Evolutionary conservation across 2,113 vertebrate genomes (phyloP), one percentile per base, ranked within the genome.

Genomic region (Galeopterus variegatus): DNA sequence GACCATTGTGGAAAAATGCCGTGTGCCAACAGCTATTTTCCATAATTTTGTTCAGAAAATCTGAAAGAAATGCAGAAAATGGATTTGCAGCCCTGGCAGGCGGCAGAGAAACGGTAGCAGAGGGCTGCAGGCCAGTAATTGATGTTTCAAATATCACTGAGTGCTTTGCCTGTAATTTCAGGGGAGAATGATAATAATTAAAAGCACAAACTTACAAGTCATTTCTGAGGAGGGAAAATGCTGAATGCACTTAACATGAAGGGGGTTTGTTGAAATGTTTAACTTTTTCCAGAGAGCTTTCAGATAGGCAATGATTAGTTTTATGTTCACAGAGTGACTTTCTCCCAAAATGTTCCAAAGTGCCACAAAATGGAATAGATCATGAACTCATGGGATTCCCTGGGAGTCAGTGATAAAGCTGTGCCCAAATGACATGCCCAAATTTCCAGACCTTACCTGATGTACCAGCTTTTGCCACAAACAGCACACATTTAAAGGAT

Each of bases 1-100:
- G 98, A 98, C 98, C 98, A 98, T 99, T 98, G 98, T 98, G 99
- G 98, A 98, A 99, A 98, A 99, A 98, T 98, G 98, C 98, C 98
- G 98, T 98, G 97, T 98, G 98, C 99, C 99, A 99, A 98, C 98
- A 99, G 98, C 98, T 98, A 99, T 99, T 99, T 99, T 99, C 99
- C 98, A 98, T 98, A 98, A 98, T 98, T 99, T 98, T 98, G 97
- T 96, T 98, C 98, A 98, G 95, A 98, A 99, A 98, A 98, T 98
- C 98, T 97, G 96, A 98, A 98, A 98, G 97, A 99, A 99, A 98
- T 97, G 98, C 98, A 98, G 98, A 98, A 99, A 98, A 99, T 99
- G 98, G 98, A 99, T 98, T 99, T 98, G 95, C 97, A 98, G 98
- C 89, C 96, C 98, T 98, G 98, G 99, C 98, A 98, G 96, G 96